Evolutionary conservation across 2,113 vertebrate species (phyloP).

Genomic region (Psittacula cyanocephala): DNA sequence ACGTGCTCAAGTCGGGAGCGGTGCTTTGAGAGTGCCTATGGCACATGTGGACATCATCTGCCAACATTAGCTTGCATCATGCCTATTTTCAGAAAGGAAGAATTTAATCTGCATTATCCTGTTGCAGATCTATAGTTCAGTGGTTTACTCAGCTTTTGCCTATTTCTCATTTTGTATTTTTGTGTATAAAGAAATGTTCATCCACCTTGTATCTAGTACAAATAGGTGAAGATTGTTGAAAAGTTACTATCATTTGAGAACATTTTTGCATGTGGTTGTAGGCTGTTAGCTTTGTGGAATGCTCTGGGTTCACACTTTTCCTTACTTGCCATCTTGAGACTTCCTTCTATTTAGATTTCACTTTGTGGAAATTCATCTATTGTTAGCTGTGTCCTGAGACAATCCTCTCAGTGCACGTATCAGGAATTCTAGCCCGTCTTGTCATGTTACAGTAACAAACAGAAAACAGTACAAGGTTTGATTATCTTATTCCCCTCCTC

Average conservation of each 20-base stretch:
- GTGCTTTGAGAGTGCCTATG: background rate
- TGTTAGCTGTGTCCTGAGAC: background rate
- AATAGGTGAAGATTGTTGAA: background rate
- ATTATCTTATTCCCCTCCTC: background rate
- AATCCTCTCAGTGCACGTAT: background rate
- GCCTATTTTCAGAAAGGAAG: background rate
- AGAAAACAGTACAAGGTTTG: background rate
- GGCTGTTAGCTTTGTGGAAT: background rate
- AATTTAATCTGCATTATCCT: background rate
- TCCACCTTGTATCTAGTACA: background rate
- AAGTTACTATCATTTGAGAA: background rate
- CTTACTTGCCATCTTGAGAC: background rate
- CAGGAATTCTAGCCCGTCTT: background rate
- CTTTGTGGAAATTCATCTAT: background rate
- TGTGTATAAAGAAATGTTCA: background rate
- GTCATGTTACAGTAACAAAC: background rate
- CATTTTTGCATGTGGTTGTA: background rate
- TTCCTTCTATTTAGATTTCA: background rate
- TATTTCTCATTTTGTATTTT: background rate
- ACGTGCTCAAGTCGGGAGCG: background rate
- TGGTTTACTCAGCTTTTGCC: background rate
- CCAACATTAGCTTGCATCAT: background rate
- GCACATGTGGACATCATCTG: background rate
- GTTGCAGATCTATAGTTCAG: background rate
- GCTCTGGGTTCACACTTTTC: background rate